These are phyloP conservation scores for Lophotis ruficrista DNA, from an alignment of 2,113 vertebrate genomes.

Conservation along the genomic window DNA sequence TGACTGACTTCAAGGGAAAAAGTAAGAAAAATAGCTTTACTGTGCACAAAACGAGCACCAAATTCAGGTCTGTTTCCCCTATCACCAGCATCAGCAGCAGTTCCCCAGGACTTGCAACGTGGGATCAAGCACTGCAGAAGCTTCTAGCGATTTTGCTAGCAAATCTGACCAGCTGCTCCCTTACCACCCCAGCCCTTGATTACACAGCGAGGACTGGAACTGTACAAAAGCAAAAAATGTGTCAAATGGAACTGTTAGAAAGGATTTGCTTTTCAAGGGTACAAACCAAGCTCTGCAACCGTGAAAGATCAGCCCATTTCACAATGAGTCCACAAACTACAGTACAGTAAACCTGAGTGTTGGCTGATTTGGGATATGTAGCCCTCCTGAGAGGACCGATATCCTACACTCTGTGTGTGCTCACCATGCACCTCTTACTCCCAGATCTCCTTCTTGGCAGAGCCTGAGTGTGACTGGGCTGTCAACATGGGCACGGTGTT, in stretches of 20 bases:
- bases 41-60: background rate
- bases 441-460: background rate
- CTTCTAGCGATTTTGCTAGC: background rate
- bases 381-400: background rate
- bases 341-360: background rate
- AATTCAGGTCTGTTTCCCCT: background rate
- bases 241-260: background rate
- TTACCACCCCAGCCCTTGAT: background rate
- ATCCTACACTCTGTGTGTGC: background rate
- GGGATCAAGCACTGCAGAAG: background rate
- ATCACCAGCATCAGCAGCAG: background rate
- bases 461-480: background rate
- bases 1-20: background rate
- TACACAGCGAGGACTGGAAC: background rate
- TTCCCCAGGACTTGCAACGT: background rate
- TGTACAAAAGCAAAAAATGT: background rate
- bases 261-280: background rate
- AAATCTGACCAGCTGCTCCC: background rate
- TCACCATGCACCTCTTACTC: background rate
- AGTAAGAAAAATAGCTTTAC: background rate
- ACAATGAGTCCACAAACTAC: background rate
- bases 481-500: accelerated
- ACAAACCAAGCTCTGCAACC: background rate
- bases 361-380: background rate
- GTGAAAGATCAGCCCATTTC: background rate